phyloP scores from a whole-genome alignment of 2,888 invertebrate species.

The Kryphioiulus occultus region DNA sequence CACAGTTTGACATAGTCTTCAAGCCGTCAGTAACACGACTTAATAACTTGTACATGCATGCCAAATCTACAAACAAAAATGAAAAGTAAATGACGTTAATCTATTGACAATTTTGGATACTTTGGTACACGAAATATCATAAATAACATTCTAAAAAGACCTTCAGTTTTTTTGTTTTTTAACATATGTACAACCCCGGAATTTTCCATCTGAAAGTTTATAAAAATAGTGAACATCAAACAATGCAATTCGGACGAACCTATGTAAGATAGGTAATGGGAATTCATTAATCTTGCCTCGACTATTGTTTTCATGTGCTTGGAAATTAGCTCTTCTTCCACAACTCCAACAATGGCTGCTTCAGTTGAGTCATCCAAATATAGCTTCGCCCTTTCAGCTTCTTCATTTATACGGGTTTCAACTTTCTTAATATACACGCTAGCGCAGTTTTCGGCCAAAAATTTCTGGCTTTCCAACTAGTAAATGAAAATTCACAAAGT shows the following conservation, averaged over 20 bases:
- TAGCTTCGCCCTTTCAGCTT: constrained; percentile 95
- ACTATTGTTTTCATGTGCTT: constrained; percentile 99
- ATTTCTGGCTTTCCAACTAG: constrained; percentile 91
- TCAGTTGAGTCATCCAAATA: constrained; percentile 98
- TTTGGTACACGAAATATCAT: neutral
- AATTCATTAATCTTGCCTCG: constrained; percentile 62
- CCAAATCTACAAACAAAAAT: constrained; percentile 73
- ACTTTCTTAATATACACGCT: constrained; percentile 99
- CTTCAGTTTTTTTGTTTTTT: constrained; percentile 92
- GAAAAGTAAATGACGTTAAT: neutral
- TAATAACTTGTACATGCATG: constrained; percentile 97
- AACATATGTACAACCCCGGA: constrained; percentile 99
- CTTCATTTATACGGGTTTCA: constrained; percentile 95
- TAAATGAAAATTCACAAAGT: constrained; percentile 51
- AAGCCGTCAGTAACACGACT: constrained; percentile 90
- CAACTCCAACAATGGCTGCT: constrained; percentile 91
- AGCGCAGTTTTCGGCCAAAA: constrained; percentile 97
- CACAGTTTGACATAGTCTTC: constrained; percentile 94
- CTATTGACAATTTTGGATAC: neutral
- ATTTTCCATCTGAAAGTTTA: constrained; percentile 88
- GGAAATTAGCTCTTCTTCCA: constrained; percentile 97
- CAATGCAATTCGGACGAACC: neutral
- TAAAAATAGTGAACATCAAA: constrained; percentile 50
- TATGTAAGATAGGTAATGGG: neutral
- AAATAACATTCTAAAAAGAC: constrained; percentile 57